A percentile compares a stretch with the other conserved stretches of the same genome.
Evolutionary conservation across 2,888 invertebrate genomes (phyloP).

Genomic region (Patella pellucida): DNA sequence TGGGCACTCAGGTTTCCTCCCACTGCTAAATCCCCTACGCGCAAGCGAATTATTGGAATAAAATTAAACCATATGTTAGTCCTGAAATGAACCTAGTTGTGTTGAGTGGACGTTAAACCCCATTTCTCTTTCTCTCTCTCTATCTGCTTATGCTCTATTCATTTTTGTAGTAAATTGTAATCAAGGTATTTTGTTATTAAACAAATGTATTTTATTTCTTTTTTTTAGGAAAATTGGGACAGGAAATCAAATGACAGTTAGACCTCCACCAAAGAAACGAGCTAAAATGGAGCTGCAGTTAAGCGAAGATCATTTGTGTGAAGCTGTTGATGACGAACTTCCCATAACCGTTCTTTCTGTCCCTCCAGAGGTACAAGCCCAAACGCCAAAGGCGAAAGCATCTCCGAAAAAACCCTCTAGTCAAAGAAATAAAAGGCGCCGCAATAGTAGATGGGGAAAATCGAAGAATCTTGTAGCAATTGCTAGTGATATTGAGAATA

Average conservation of each 20-base stretch:
- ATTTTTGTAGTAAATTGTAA: no score
- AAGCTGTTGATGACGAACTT: conserved; percentile 15
- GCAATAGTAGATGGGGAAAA: neutral
- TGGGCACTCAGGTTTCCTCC: no score
- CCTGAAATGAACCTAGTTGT: no score
- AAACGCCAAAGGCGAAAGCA: conserved; percentile 25
- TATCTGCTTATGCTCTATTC: no score
- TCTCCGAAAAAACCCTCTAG: conserved; percentile 24
- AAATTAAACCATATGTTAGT: no score
- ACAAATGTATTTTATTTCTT: neutral
- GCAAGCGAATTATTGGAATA: no score
- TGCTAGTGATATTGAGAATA: conserved; percentile 28
- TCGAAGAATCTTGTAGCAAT: neutral
- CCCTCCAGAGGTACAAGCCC: conserved; percentile 11
- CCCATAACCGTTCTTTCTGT: conserved; percentile 14
- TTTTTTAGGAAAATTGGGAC: conserved; percentile 36
- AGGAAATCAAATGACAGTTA: conserved; percentile 38
- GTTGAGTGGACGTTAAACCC: no score
- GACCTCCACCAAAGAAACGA: conserved; percentile 62
- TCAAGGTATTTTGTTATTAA: no score
- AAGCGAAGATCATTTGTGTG: conserved; percentile 36
- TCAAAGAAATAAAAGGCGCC: conserved; percentile 9
- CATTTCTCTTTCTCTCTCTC: no score
- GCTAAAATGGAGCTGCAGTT: conserved; percentile 56
- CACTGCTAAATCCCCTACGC: no score